Conservation (phyloP, 2,113 vertebrate genomes). For the Chionodraco myersi region DNA sequence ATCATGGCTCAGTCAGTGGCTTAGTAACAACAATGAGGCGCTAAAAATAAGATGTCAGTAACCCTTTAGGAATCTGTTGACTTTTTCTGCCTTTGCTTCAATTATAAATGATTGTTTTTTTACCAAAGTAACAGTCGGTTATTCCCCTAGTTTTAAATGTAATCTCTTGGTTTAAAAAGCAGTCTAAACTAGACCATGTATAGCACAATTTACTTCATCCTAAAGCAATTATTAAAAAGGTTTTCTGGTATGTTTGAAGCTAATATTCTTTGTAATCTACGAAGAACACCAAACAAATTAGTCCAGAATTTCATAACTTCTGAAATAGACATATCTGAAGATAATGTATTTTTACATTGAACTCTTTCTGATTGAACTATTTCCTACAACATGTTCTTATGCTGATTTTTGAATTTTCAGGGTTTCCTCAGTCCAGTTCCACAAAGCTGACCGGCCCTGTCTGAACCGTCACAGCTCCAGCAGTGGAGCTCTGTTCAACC, state of each 20-base stretch:
- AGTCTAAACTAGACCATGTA: too few species aligned
- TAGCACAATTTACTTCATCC: too few species aligned
- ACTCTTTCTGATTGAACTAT: background rate
- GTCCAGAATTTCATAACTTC: background rate
- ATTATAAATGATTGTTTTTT: background rate
- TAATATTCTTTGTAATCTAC: background rate
- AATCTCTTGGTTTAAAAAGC: too few species aligned
- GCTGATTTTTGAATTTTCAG: conserved; percentile 50
- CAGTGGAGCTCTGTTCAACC: conserved; percentile 80
- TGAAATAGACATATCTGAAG: background rate
- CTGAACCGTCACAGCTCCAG: conserved; percentile 83
- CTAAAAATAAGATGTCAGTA: background rate
- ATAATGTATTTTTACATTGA: background rate
- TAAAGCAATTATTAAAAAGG: too few species aligned
- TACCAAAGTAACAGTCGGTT: too few species aligned
- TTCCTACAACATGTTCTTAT: background rate
- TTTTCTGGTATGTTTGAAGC: background rate
- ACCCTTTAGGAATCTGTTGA: too few species aligned
- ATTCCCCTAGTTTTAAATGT: too few species aligned
- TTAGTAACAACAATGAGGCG: background rate
- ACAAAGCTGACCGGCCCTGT: conserved; percentile 79
- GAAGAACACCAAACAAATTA: background rate
- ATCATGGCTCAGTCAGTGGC: background rate
- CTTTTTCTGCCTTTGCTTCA: background rate
- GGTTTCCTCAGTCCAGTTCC: conserved; percentile 82